Base-by-base conservation (phyloP, 2,888 invertebrate genomes). In the Timandra comae region DNA sequence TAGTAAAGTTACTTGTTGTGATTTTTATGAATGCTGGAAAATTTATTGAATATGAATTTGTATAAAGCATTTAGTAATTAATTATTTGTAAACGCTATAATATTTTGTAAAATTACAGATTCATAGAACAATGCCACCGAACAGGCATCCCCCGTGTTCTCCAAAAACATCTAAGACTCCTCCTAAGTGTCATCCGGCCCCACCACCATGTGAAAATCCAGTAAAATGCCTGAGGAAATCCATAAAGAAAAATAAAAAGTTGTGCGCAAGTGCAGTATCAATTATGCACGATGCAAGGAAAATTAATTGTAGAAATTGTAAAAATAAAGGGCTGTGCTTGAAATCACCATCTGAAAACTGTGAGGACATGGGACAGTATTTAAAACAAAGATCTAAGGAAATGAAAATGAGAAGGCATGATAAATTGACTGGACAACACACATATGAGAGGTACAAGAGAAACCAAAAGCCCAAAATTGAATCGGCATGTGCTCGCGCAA, bases 261-360 rank as follows among this genome's bases (percentile, higher is more conserved):
- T 75, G 3, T 84, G 84, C 45, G 58, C 33, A 29, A 84, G 84
- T 42, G 84, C 84, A 1, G 68, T 64, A 1, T 82, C 84, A 7
- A 79, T 82, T 11, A 63, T 84, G 70, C 77, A 1, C 72, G 48
- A 38, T n/a, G n/a, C n/a, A n/a, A n/a, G 4, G 16, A 16, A 16
- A 16, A 16, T 6, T 5, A 5, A 3, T 16, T 16, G 16, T 6
- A 16, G 16, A 3, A 6, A 16, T 3, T 16, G 16, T 16, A 16
- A 16, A 16, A 16, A 16, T 1, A 16, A 16, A 16, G 16, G 16
- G 52, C 0, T 13, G 43, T 5, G 41, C 43, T 1, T n/a, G n/a
- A n/a, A n/a, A n/a, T n/a, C n/a, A n/a, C n/a, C n/a, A n/a, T n/a
- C n/a, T n/a, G n/a, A n/a, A n/a, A n/a, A n/a, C n/a, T n/a, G n/a